Evolutionary conservation across 2,113 vertebrate species (phyloP).

Genomic region (Butastur rufipennis): DNA sequence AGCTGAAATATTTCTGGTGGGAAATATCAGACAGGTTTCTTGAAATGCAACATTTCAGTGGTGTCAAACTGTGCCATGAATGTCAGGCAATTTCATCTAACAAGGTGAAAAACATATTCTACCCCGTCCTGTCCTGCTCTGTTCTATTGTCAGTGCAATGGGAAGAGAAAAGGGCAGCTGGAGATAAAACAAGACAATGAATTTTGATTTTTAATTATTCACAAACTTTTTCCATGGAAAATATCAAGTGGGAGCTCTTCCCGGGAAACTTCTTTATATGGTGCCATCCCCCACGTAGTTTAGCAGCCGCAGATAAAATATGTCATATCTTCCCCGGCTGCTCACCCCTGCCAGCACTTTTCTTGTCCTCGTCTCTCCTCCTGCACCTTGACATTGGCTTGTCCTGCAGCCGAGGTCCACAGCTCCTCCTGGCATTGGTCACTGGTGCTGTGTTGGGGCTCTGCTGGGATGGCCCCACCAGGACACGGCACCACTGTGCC

Average conservation of each 20-base stretch:
- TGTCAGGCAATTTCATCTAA: not conserved
- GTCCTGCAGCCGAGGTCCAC: not conserved
- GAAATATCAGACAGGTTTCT: not conserved
- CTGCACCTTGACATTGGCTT: not conserved
- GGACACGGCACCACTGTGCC: not conserved
- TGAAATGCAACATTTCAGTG: not conserved
- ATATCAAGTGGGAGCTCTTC: not conserved
- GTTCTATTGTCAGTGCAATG: not conserved
- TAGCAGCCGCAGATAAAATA: not conserved
- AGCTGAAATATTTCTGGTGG: not conserved
- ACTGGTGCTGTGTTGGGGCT: not conserved
- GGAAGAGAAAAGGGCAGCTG: not conserved
- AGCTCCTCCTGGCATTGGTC: not conserved
- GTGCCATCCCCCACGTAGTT: not conserved
- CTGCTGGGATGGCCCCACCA: not conserved
- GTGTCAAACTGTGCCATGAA: not conserved
- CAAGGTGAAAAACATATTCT: not conserved
- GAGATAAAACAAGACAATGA: not conserved
- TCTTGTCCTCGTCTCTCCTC: not conserved
- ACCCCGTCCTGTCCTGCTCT: not conserved
- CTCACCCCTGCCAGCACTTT: not conserved
- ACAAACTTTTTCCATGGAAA: not conserved
- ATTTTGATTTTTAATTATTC: conserved; percentile 7
- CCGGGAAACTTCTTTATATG: not conserved
- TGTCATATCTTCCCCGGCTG: fast-evolving